phyloP scores from a whole-genome alignment of 2,113 vertebrate species.

The Tetrao urogallus region DNA sequence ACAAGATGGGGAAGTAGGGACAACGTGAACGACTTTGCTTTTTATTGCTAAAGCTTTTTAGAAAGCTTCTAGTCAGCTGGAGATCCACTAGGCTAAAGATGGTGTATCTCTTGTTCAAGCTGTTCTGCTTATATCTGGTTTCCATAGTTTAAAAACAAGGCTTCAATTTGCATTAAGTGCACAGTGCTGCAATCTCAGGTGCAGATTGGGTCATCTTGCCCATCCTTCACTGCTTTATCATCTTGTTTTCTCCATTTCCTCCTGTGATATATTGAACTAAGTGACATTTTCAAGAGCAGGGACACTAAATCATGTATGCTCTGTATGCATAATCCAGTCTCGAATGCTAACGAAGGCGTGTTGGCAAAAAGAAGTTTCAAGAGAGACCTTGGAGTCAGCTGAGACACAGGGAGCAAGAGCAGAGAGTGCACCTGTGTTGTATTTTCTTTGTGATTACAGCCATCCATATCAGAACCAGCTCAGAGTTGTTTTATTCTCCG shows the following conservation, averaged over 20 bases:
- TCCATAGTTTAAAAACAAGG: neutral
- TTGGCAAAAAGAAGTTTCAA: neutral
- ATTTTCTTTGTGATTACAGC: neutral
- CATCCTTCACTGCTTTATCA: slow-evolving; percentile 31
- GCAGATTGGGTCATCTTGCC: neutral
- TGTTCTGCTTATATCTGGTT: neutral
- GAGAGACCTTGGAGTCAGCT: neutral
- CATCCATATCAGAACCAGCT: neutral
- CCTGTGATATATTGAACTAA: neutral
- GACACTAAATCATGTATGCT: slow-evolving; percentile 21
- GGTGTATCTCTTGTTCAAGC: neutral
- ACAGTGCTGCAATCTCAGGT: neutral
- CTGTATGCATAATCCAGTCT: neutral
- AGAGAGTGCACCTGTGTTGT: neutral
- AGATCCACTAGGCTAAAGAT: neutral
- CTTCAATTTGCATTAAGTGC: neutral
- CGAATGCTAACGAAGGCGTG: neutral
- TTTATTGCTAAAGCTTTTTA: neutral
- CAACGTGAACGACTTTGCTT: neutral
- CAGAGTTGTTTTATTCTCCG: neutral
- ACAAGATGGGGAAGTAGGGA: neutral
- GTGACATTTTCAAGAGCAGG: neutral
- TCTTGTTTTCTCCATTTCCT: slow-evolving; percentile 21
- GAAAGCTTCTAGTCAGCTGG: neutral
- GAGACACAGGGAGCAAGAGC: neutral